A percentile compares a stretch with the other conserved stretches of the same genome.
Evolutionary conservation across 1,140 invertebrate species (phyloP).

Genomic region (Vanessa tameamea): DNA sequence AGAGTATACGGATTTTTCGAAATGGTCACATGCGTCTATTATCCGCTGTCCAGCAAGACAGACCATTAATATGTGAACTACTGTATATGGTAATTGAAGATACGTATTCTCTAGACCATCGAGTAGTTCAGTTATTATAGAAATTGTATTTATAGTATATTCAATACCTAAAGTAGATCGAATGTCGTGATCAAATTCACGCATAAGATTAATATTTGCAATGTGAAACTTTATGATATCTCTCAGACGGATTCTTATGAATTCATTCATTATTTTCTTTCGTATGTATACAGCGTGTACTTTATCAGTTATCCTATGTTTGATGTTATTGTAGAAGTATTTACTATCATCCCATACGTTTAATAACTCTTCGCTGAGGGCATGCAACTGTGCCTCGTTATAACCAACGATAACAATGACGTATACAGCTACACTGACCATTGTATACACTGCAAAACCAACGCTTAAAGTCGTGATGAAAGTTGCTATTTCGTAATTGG

Average conservation of each 20-base stretch:
- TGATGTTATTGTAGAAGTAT: slow-evolving; percentile 27
- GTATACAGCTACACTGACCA: slow-evolving; percentile 40
- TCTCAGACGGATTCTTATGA: slow-evolving; percentile 39
- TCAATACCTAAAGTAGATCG: slow-evolving; percentile 38
- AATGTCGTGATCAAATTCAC: slow-evolving; percentile 35
- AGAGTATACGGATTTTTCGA: slow-evolving; percentile 45
- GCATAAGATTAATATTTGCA: slow-evolving; percentile 41
- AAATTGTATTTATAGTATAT: slow-evolving; percentile 28
- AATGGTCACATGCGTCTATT: slow-evolving; percentile 47
- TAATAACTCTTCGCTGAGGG: slow-evolving; percentile 47
- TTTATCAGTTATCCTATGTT: slow-evolving; percentile 20
- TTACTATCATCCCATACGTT: slow-evolving; percentile 46
- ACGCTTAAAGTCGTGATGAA: slow-evolving; percentile 10
- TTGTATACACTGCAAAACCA: slow-evolving; percentile 28
- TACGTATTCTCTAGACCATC: slow-evolving; percentile 52
- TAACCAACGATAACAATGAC: slow-evolving; percentile 49
- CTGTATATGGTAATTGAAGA: slow-evolving; percentile 48
- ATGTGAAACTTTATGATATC: slow-evolving; percentile 46
- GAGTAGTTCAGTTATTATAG: slow-evolving; percentile 49
- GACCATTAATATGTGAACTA: slow-evolving; percentile 51
- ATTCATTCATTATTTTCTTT: slow-evolving; percentile 42
- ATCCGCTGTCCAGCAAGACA: slow-evolving; percentile 54
- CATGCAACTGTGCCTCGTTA: slow-evolving; percentile 49
- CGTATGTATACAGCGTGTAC: slow-evolving; percentile 4
- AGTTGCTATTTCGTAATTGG: slow-evolving; percentile 44